These are phyloP conservation scores for Diachasma alloeum DNA, from an alignment of 1,140 invertebrate genomes.

Conservation along the genomic window DNA sequence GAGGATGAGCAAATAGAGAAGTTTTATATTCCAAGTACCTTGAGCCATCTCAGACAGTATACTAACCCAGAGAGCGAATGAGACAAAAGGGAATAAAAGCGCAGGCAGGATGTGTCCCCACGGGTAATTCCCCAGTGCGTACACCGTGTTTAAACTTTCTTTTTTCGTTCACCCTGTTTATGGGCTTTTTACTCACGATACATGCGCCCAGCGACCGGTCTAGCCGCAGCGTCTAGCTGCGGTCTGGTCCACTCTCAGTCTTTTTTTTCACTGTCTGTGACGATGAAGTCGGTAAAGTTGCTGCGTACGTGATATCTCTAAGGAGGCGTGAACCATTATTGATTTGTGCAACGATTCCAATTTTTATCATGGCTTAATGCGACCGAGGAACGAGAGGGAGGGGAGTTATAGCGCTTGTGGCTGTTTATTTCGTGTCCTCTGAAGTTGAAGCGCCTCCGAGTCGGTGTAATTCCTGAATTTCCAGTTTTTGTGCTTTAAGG, in stretches of 20 bases:
- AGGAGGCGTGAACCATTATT: not conserved
- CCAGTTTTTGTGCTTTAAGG: not conserved
- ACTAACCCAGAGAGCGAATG: constrained; percentile 33
- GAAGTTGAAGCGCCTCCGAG: not conserved
- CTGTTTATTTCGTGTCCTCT: not conserved
- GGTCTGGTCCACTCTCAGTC: constrained; percentile 22
- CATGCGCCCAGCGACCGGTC: constrained; percentile 19
- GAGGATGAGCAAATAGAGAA: constrained; percentile 30
- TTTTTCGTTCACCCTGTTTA: not conserved
- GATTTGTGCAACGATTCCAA: not conserved
- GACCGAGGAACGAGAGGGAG: too few relatives aligned
- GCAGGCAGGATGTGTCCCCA: constrained; percentile 3
- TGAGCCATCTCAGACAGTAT: constrained; percentile 14
- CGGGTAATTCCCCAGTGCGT: not conserved
- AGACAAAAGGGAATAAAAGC: constrained; percentile 19
- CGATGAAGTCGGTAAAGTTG: not conserved
- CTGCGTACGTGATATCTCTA: not conserved
- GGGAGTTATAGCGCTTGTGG: not conserved
- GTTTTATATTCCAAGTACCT: constrained; percentile 11
- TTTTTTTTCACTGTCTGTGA: not conserved
- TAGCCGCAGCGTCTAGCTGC: constrained; percentile 30
- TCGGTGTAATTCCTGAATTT: not conserved
- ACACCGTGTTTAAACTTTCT: not conserved
- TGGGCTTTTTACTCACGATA: constrained; percentile 14
- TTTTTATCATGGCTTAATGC: not conserved